Evolutionary conservation across 2,113 vertebrate species (phyloP).

Genomic region (Neotoma lepida): DNA sequence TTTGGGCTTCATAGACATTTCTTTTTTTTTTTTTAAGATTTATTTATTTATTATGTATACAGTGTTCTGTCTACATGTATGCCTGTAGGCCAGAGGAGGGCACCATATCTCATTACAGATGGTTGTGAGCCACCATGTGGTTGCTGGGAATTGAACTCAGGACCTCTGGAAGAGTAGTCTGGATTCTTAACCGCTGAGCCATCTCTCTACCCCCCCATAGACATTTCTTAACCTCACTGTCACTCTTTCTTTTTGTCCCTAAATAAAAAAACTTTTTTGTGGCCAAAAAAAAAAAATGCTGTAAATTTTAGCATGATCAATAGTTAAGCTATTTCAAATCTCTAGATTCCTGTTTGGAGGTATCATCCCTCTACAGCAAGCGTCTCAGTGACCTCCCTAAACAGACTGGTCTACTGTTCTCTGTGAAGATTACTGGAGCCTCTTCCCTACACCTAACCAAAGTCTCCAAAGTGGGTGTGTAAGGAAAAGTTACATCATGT

Average conservation of each 20-base stretch:
- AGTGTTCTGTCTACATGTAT: too few species aligned
- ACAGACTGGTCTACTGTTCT: not conserved
- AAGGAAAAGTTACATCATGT: not conserved
- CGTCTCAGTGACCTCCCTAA: not conserved
- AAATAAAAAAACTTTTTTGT: not conserved
- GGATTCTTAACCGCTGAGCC: too few species aligned
- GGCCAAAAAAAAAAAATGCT: not conserved
- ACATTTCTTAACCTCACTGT: conserved; percentile 2
- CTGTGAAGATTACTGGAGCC: conserved; percentile 25
- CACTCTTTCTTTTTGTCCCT: conserved; percentile 11
- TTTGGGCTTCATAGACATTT: not conserved
- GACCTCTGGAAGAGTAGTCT: too few species aligned
- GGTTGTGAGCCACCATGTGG: too few species aligned
- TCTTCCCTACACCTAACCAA: not conserved
- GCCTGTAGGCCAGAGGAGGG: too few species aligned
- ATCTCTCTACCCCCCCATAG: too few species aligned
- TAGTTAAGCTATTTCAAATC: conserved; percentile 30
- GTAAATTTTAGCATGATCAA: conserved; percentile 9
- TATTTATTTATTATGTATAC: too few species aligned
- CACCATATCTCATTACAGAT: too few species aligned
- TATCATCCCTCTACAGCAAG: not conserved
- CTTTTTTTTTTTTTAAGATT: not conserved
- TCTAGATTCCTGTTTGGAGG: not conserved
- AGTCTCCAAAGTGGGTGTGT: conserved; percentile 13
- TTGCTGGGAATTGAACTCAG: too few species aligned